Conservation (phyloP, 2,888 invertebrate species). For the Orthosia incerta region DNA sequence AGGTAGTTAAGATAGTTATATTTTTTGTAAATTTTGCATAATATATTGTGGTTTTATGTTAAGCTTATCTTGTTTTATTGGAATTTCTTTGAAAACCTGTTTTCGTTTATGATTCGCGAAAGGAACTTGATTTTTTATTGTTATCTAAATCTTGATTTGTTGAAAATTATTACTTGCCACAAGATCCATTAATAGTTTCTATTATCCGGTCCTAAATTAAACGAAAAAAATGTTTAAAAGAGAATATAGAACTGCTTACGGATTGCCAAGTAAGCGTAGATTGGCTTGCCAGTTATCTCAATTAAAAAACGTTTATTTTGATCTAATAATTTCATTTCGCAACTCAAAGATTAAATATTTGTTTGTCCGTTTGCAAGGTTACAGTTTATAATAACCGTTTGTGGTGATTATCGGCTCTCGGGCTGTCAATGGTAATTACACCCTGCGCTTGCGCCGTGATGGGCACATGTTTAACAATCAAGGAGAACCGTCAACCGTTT, state of each 20-base stretch:
- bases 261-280: conserved; percentile 47
- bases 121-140: conserved; percentile 27
- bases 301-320: conserved; percentile 68
- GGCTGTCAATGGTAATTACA: conserved; percentile 65
- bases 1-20: conserved; percentile 45
- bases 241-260: background rate
- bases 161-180: conserved; percentile 7
- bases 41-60: conserved; percentile 61
- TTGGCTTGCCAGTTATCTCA: conserved; percentile 44
- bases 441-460: conserved; percentile 22
- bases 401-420: conserved; percentile 61
- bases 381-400: conserved; percentile 54
- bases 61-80: conserved; percentile 57
- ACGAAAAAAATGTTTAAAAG: background rate
- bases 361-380: conserved; percentile 63
- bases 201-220: background rate
- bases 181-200: conserved; percentile 4
- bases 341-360: conserved; percentile 59
- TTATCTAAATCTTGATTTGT: background rate
- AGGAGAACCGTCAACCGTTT: conserved; percentile 11
- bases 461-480: conserved; percentile 23
- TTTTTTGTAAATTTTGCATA: conserved; percentile 53
- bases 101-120: conserved; percentile 22
- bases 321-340: conserved; percentile 65
- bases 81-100: conserved; percentile 45